phyloP scores from a whole-genome alignment of 2,888 invertebrate genomes.

The Caenorhabditis sulstoni region DNA sequence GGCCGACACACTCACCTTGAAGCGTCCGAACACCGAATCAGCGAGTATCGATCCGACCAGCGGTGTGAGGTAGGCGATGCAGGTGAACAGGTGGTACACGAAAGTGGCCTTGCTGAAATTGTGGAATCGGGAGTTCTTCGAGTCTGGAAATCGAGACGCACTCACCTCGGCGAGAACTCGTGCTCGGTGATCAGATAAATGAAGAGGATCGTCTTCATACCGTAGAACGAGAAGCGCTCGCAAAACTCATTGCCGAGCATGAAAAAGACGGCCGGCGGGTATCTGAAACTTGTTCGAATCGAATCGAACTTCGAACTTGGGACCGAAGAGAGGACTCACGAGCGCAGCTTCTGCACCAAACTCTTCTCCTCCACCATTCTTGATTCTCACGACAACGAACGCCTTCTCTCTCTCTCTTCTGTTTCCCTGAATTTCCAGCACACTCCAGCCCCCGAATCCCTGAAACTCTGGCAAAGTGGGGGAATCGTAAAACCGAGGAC shows the following conservation, averaged over 20 bases:
- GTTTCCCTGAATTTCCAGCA: too few species aligned
- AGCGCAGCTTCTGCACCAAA: slow-evolving; percentile 54
- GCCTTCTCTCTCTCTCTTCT: too few species aligned
- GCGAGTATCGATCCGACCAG: slow-evolving; percentile 93
- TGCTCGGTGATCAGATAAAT: slow-evolving; percentile 78
- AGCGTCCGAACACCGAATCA: slow-evolving; percentile 85
- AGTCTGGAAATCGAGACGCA: slow-evolving; percentile 1
- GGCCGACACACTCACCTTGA: slow-evolving; percentile 61
- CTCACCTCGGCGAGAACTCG: slow-evolving; percentile 73
- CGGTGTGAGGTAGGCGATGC: slow-evolving; percentile 93
- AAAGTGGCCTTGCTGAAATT: slow-evolving; percentile 88
- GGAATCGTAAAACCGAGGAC: too few species aligned
- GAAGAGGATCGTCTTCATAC: slow-evolving; percentile 79
- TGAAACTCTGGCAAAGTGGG: too few species aligned
- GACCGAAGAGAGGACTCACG: slow-evolving; percentile 49
- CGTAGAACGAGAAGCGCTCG: slow-evolving; percentile 84
- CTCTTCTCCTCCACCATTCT: slow-evolving; percentile 53
- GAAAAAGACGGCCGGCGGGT: slow-evolving; percentile 86
- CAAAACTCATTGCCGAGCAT: slow-evolving; percentile 98
- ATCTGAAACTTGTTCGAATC: slow-evolving; percentile 65
- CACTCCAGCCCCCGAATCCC: too few species aligned
- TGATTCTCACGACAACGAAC: too few species aligned
- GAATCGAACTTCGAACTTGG: too few species aligned
- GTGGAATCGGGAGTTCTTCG: background rate
- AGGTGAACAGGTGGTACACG: slow-evolving; percentile 92